Base-by-base conservation (phyloP, 2,797 vertebrate species). In the Mormyrus proboscirostris region DNA sequence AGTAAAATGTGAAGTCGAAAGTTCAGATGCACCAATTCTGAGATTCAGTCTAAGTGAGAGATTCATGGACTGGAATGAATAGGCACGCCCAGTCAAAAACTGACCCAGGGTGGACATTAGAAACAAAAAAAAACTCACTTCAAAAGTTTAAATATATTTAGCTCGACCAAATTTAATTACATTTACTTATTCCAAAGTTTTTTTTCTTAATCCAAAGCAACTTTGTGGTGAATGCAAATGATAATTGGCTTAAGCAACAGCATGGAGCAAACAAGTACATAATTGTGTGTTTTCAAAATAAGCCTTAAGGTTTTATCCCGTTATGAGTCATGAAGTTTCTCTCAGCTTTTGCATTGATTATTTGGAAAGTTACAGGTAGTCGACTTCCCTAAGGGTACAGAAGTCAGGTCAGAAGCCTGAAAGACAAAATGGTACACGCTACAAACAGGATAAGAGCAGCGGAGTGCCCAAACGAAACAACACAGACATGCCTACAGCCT, bases 241-340 rank as follows among this genome's bases (percentile, higher is more conserved):
- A 84, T 49, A 84, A 84, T n/a, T 84, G 47, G 44, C n/a, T 84
- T 50, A 84, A 84, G 82, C 82, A 22, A 84, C 44, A 51, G 44
- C 47, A 84, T 22, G 47, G 19, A 25, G 44, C 82, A 84, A 50
- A 49, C n/a, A 84, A 22, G 3, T 84, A 12, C 19, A 47, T 44
- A 84, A 73, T 33, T 73, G 29, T 73, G 65, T 41, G 73, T 79
- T 79, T 73, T 47, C 49, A 47, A 10, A 51, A 84, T 84, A n/a
- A 49, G 9, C 41, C 44, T 84, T 84, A 51, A 49, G 47, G 22
- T 2, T 50, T 49, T 51, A 84, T 49, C 82, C 44, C 22, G 22
- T 51, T 29, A 29, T 22, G 82, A 84, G 47, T 84, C 10, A 44
- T 79, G 38, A 22, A 84, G 47, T 14, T 47, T 50, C 8, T 50